Percentiles rank a stretch among this genome's conserved stretches.
Conservation (phyloP, 2,888 invertebrate species). For the Ernsta delagoae region DNA sequence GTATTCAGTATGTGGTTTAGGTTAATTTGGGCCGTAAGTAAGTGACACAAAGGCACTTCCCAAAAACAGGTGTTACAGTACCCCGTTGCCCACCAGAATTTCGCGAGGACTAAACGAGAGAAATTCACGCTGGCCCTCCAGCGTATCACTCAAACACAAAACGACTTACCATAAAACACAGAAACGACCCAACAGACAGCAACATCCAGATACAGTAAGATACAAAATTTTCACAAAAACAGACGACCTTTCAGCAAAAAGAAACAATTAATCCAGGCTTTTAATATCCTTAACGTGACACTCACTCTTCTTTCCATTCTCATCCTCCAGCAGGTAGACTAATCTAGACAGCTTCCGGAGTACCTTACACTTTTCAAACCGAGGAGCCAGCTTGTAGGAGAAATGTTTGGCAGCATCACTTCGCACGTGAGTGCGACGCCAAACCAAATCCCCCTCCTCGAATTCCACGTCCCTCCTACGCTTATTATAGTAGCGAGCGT, state of each 20-base stretch:
- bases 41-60: not conserved
- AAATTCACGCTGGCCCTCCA: conserved; percentile 9
- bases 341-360: conserved; percentile 45
- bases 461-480: conserved; percentile 39
- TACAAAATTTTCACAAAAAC: too few species aligned
- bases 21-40: too few species aligned
- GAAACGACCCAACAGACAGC: not conserved
- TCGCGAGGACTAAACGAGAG: conserved; percentile 1
- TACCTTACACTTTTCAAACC: conserved; percentile 33
- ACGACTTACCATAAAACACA: not conserved
- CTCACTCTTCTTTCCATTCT: not conserved
- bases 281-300: conserved; percentile 14
- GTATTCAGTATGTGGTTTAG: too few species aligned
- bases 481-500: conserved; percentile 41
- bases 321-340: conserved; percentile 37
- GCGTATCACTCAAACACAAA: conserved; percentile 1
- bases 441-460: conserved; percentile 43
- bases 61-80: conserved; percentile 4
- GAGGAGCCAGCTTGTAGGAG: conserved; percentile 36
- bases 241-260: not conserved
- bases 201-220: too few species aligned
- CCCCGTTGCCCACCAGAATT: conserved; percentile 5
- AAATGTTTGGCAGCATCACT: conserved; percentile 35
- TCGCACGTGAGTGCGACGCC: conserved; percentile 26
- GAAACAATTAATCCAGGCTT: not conserved